A percentile compares a stretch with the other conserved stretches of the same genome.
Evolutionary conservation across 2,888 invertebrate genomes (phyloP).

Genomic region (Patella depressa): DNA sequence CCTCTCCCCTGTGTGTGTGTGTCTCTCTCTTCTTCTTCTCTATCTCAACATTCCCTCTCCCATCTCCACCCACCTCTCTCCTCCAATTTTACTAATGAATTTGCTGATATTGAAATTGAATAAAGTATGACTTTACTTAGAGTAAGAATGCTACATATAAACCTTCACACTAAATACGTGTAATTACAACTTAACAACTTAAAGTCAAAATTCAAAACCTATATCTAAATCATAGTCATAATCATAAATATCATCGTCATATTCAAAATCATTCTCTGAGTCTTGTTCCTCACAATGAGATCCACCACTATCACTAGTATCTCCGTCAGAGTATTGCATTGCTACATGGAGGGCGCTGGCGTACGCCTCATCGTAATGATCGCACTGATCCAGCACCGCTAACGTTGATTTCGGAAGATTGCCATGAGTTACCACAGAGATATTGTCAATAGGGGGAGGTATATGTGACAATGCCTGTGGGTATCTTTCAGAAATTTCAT

Average conservation of each 20-base stretch:
- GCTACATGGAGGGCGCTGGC: constrained; percentile 59
- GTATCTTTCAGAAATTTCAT: constrained; percentile 56
- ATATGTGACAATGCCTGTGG: constrained; percentile 56
- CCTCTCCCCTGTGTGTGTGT: no score
- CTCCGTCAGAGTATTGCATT: constrained; percentile 59
- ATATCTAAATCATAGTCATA: constrained; percentile 60
- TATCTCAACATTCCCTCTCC: no score
- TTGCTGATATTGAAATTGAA: no score
- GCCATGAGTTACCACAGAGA: constrained; percentile 61
- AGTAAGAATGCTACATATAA: background rate
- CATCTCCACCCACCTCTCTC: no score
- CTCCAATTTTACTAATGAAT: no score
- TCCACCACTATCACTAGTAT: constrained; percentile 64
- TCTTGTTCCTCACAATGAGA: constrained; percentile 60
- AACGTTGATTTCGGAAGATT: constrained; percentile 47
- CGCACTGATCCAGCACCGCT: constrained; percentile 50
- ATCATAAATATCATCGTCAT: constrained; percentile 68
- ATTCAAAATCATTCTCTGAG: constrained; percentile 63
- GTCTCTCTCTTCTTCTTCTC: no score
- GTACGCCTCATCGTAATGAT: constrained; percentile 62
- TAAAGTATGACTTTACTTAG: no score
- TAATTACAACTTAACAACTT: background rate
- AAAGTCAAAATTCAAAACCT: constrained; percentile 52
- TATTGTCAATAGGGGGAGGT: constrained; percentile 67
- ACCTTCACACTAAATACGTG: background rate